Evolutionary conservation across 2,888 invertebrate species (phyloP), one percentile per base, ranked within the genome.

Genomic region (Tridacna gigas): DNA sequence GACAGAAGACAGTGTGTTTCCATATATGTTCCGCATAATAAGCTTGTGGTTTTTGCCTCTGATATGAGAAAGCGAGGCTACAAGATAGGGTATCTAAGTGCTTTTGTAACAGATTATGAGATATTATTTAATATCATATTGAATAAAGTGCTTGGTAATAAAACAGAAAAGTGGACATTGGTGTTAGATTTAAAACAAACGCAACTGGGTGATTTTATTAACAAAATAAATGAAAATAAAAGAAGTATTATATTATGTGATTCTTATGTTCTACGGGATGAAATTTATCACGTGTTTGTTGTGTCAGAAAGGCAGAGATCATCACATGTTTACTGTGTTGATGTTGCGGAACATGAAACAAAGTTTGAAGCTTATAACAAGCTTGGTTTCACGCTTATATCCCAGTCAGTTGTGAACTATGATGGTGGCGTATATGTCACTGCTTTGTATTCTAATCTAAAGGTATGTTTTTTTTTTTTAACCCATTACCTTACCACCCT

Each of bases 121-220:
- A 79, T 91, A 9, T 86, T 82, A 73, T 90, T 92, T 74, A 93
- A 91, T 79, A 79, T 90, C 12, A 80, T 93, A 22, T 92, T 92
- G 92, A 79, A 79, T 11, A 85, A 88, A 74, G 60, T 65, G 28
- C 15, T 22, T 18, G 66, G n/a, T 25, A 74, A 51, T 20, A 22
- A 18, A 37, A 0, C n/a, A 20, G 11, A 22, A 61, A 75, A 80
- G 0, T 86, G 82, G 78, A 69, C 26, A 48, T 63, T 87, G 2
- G 25, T 76, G 60, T 48, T 85, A 28, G 86, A 90, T 74, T 56
- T 89, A n/a, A 25, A 67, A 11, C n/a, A 51, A 0, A n/a, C 75
- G 26, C 67, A 79, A 5, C 74, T 89, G 25, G 51, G 82, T 18
- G 28, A 66, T 37, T 48, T 74, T 63, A n/a, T 84, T 5, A 18